These are phyloP conservation scores for Mellilla xanthometata DNA, from an alignment of 2,888 invertebrate species.

Conservation along the genomic window DNA sequence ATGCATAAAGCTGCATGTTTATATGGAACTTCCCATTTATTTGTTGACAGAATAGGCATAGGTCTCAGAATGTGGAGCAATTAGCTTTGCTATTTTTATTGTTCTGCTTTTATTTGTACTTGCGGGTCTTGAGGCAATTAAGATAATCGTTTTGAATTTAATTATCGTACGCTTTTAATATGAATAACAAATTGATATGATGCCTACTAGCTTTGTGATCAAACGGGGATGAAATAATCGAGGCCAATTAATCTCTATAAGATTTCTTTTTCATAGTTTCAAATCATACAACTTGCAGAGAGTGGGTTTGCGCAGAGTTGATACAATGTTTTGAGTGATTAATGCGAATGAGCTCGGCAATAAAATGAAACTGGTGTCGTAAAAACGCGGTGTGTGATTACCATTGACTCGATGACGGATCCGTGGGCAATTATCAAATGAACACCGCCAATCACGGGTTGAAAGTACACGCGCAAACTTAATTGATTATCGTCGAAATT, in stretches of 20 bases:
- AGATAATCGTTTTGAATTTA: slow-evolving; percentile 31
- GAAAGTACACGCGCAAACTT: slow-evolving; percentile 34
- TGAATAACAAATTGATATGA: slow-evolving; percentile 30
- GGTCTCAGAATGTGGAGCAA: slow-evolving; percentile 38
- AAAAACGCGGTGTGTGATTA: slow-evolving; percentile 50
- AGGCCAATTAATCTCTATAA: slow-evolving; percentile 29
- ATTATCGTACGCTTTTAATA: slow-evolving; percentile 29
- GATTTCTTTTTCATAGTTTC: slow-evolving; percentile 29
- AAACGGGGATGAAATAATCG: slow-evolving; percentile 31
- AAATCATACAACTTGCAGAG: slow-evolving; percentile 19
- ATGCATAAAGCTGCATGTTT: slow-evolving; percentile 70
- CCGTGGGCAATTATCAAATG: slow-evolving; percentile 50
- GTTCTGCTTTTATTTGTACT: slow-evolving; percentile 32
- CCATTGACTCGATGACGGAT: slow-evolving; percentile 37
- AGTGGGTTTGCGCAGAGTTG: slow-evolving; percentile 20
- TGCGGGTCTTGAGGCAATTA: slow-evolving; percentile 30
- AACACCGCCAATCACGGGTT: slow-evolving; percentile 36
- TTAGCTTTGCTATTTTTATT: slow-evolving; percentile 42
- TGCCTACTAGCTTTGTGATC: slow-evolving; percentile 28
- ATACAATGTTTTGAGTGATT: slow-evolving; percentile 38
- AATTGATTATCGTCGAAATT: slow-evolving; percentile 31
- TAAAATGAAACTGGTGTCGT: slow-evolving; percentile 57
- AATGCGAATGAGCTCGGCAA: slow-evolving; percentile 38
- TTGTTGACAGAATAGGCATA: slow-evolving; percentile 38
- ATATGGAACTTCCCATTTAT: slow-evolving; percentile 49